phyloP scores from a whole-genome alignment of 1,140 invertebrate species.

The Drosophila tristis region DNA sequence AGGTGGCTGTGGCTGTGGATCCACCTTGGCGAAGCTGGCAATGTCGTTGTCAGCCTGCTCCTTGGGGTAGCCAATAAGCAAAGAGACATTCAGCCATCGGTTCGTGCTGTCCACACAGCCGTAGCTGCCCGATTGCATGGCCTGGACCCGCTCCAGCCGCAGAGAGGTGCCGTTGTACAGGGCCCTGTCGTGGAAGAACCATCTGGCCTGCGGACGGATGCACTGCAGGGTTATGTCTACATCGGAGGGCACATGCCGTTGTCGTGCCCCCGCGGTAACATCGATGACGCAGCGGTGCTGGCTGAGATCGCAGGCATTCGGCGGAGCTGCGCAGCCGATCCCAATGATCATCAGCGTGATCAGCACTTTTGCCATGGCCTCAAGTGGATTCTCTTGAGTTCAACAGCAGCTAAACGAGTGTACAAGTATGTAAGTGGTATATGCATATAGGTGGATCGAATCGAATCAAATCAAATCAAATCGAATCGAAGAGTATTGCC shows the following conservation, averaged over 20 bases:
- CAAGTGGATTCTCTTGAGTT: conserved; percentile 53
- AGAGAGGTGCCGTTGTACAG: conserved; percentile 8
- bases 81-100: conserved; percentile 59
- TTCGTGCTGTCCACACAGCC: conserved; percentile 44
- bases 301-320: conserved; percentile 47
- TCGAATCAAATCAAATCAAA: neutral
- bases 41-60: conserved; percentile 40
- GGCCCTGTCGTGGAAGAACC: conserved; percentile 57
- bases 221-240: conserved; percentile 59
- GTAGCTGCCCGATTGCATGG: conserved; percentile 53
- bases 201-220: conserved; percentile 28
- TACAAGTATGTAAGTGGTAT: conserved; percentile 22
- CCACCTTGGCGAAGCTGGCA: conserved; percentile 40
- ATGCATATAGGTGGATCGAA: conserved; percentile 11
- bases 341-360: conserved; percentile 62
- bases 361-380: conserved; percentile 67
- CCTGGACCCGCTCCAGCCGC: conserved; percentile 39
- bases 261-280: conserved; percentile 25
- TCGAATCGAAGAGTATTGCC: conserved; percentile 28
- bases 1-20: neutral
- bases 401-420: conserved; percentile 39
- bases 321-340: conserved; percentile 18
- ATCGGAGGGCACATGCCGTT: conserved; percentile 54
- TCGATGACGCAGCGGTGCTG: conserved; percentile 62
- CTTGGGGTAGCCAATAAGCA: conserved; percentile 39